Evolutionary conservation across 2,113 vertebrate genomes (phyloP), one percentile per base, ranked within the genome.

Genomic region (Patagioenas fasciata): DNA sequence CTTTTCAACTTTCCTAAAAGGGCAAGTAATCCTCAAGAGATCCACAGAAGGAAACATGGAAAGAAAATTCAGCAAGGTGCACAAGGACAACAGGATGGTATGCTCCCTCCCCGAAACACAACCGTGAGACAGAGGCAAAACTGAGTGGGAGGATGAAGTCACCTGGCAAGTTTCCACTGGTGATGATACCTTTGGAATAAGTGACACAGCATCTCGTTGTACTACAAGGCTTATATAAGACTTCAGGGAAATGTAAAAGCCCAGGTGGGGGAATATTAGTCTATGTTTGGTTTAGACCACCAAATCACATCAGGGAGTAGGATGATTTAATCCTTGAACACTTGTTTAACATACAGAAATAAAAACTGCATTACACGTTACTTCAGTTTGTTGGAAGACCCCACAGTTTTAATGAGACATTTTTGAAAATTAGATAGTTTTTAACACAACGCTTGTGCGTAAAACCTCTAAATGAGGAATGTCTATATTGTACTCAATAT

Each of bases 121-220:
- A 94, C 90, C 72, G 26, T 75, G 85, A 97, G 93, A 96, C 91
- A 96, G 95, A 92, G 90, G 93, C 96, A 95, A 96, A 95, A 92
- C 77, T 94, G 95, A 96, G 96, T 93, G 96, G 92, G 96, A 96
- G 95, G 95, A 96, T 97, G 96, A 96, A 96, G 92, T 96, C 95
- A 96, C 95, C 95, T 97, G 95, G 95, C 95, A 97, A 93, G 61
- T 50, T 90, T 96, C 95, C 95, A 96, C 82, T 80, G 82, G 93
- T 96, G 96, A 97, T 96, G 95, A 97, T 96, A 95, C 94, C 91
- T 89, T 96, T 97, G 96, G 96, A 96, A 96, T 81, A 95, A 97
- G 74, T 97, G 96, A 96, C 94, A 95, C 96, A 96, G 95, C 95
- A 96, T 94, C 96, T 65, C 50, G 73, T 94, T 93, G 95, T 96